Evolutionary conservation across 2,888 invertebrate genomes (phyloP), one percentile per base, ranked within the genome.

Genomic region (Spilarctia lutea): DNA sequence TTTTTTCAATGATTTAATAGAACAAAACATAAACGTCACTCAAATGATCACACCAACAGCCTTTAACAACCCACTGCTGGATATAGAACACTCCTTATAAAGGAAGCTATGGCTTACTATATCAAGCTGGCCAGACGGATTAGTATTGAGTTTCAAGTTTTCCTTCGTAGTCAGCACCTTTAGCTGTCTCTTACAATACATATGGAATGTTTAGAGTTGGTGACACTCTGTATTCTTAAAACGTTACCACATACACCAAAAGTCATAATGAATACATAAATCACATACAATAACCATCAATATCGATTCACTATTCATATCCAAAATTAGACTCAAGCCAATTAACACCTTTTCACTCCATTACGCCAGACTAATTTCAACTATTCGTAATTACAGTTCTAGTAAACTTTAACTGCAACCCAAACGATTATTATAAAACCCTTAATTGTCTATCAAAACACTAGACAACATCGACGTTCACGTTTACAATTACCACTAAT

Each of bases 361-460:
- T 63, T 63, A 30, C 18, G 7, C 63, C 30, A 30, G 63, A 63
- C 30, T 18, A 30, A 60, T 60, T 30, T 30, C 16, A 30, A 63
- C 63, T 63, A 7, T 30, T 63, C 16, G 63, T 30, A 16, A 30
- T 63, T 63, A 16, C 27, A 71, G 10, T 18, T 45, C 30, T 20
- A 18, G 42, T 30, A 30, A 68, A 20, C 30, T 20, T 45, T 68
- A 18, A 68, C 11, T 30, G 48, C 45, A 48, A 48, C 7, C 10
- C n/a, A 45, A 68, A 68, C 68, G 48, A 68, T 68, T 68, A 68
- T 68, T 45, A 68, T 48, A 68, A 48, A 48, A 68, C 11, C 68
- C 30, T 45, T 30, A 68, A 30, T 68, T 20, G 30, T 45, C 27
- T 27, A 30, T 27, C 30, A 30, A 30, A 45, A 30, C 18, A 63